These are phyloP conservation scores for Peromyscus nudipes DNA, from an alignment of 2,797 vertebrate genomes.

Conservation along the genomic window DNA sequence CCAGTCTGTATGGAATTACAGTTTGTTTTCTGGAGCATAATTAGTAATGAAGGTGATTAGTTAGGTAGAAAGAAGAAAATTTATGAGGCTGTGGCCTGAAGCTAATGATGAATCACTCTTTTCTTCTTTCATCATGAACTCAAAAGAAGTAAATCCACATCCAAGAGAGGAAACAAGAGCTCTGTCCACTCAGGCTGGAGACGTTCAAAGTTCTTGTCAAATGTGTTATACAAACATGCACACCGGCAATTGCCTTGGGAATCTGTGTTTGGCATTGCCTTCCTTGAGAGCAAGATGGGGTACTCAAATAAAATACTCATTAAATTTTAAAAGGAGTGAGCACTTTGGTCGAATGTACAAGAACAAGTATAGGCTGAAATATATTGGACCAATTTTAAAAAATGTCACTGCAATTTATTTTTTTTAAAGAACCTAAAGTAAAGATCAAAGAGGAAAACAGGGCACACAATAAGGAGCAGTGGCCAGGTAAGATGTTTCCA, in stretches of 20 bases:
- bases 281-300: constrained; percentile 4
- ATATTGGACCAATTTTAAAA: constrained; percentile 1
- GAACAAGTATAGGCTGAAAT: constrained; percentile 23
- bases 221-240: not conserved
- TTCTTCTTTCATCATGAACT: constrained; percentile 37
- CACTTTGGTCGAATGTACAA: not conserved
- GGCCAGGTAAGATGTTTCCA: not conserved
- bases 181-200: not conserved
- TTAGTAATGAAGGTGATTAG: constrained; percentile 71
- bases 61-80: constrained; percentile 74
- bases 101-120: constrained; percentile 68
- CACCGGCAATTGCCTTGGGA: not conserved
- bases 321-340: constrained; percentile 47
- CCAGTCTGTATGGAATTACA: not conserved
- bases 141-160: not conserved
- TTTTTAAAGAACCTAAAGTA: constrained; percentile 39
- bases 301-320: not conserved
- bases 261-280: not conserved
- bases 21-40: constrained; percentile 67
- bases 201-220: not conserved
- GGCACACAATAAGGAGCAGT: not conserved
- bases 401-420: constrained; percentile 61
- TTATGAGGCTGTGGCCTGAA: constrained; percentile 28
- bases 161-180: not conserved
- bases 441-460: constrained; percentile 55